Base-by-base conservation (phyloP, 2,888 invertebrate species). In the Drosophila acutilabella region DNA sequence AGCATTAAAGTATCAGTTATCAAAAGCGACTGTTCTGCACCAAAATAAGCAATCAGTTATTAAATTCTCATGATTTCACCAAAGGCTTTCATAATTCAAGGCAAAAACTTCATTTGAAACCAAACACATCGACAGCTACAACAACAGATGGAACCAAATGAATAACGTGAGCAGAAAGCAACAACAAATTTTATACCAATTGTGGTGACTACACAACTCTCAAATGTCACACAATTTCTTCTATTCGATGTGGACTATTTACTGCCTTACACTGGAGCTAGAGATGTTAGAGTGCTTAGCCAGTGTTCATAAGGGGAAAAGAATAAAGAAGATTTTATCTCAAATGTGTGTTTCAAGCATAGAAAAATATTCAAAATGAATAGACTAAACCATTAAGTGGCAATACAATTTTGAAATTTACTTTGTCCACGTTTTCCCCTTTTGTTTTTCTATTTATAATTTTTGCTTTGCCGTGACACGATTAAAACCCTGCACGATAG, bases 131-230 rank as follows among this genome's bases (percentile, higher is more conserved):
- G 6, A 30, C 30, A 30, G 30, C 6, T 30, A 30, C 30, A 30
- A 30, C 8, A 30, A 30, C 30, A 8, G 8, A 8, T 2, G 30
- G 8, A 30, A 8, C 2, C 8, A 11, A 11, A 30, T 11, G 20
- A 13, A 20, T 20, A 59, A 47, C 13, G 30, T 2, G 30, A 59
- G 71, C 54, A 71, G 23, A 23, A 23, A 23, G 23, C 6, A 23
- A 23, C 42, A 38, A 60, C 65, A 50, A 66, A 72, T 54, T 53
- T 33, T 50, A 20, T 48, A 48, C 64, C 69, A 69, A 74, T 69
- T 72, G 65, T 26, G 56, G 0, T 6, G 56, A 44, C 40, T 26
- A 56, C 16, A 10, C 67, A 33, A 45, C 13, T 16, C 20, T 14
- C 51, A 60, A 38, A 23, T 40, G 36, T 60, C 33, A 30, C 11